These are phyloP conservation scores for Pseudobourletiella spinata DNA, from an alignment of 1,140 invertebrate genomes.

Conservation along the genomic window DNA sequence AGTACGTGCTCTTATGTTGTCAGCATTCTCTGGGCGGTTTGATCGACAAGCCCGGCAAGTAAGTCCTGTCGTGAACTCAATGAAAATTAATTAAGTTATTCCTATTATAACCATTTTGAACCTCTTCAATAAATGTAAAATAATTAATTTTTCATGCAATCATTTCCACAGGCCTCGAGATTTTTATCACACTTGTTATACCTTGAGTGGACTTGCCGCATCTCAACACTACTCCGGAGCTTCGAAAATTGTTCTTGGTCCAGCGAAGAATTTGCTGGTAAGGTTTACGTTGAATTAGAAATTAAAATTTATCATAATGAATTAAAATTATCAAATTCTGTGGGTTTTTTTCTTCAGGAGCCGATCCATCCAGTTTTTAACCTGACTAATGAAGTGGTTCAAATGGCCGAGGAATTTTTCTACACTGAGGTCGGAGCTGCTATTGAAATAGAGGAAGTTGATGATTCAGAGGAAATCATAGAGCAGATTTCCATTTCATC, in stretches of 20 bases:
- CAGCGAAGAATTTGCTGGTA: conserved; percentile 54
- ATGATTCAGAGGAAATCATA: background rate
- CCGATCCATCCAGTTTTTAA: conserved; percentile 59
- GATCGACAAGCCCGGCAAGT: conserved; percentile 93
- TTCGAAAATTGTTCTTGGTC: conserved; percentile 49
- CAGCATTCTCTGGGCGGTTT: conserved; percentile 83
- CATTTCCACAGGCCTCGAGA: conserved; percentile 62
- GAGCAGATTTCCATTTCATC: background rate
- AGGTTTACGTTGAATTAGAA: conserved; percentile 31
- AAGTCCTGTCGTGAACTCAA: conserved; percentile 42
- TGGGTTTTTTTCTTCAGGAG: conserved; percentile 39
- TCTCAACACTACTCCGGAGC: conserved; percentile 68
- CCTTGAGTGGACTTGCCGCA: conserved; percentile 85
- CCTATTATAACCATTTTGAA: background rate
- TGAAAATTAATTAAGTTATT: background rate
- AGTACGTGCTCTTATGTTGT: conserved; percentile 90
- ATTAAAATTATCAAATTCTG: background rate
- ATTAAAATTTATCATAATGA: background rate
- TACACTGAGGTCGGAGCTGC: background rate
- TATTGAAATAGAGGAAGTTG: background rate
- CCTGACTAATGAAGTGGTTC: conserved; percentile 47
- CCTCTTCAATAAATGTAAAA: background rate
- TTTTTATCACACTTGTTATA: conserved; percentile 95
- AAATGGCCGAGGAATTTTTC: conserved; percentile 14
- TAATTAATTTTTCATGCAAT: conserved; percentile 14